These are phyloP conservation scores for Agrochola lota DNA, from an alignment of 2,888 invertebrate species.

Conservation along the genomic window DNA sequence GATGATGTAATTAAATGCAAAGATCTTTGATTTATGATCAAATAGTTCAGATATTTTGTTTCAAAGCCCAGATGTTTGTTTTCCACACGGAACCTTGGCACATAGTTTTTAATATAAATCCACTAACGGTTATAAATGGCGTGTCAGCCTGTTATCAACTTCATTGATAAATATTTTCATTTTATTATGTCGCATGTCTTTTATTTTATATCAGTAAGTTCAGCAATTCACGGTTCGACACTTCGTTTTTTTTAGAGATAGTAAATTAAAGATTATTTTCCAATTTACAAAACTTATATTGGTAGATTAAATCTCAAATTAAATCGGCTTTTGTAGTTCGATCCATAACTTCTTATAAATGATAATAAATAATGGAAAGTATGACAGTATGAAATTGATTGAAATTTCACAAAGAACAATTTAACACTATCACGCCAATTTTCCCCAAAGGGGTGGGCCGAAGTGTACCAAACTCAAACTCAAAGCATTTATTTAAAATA, in stretches of 20 bases:
- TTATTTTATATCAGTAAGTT: background rate
- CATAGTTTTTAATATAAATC: conserved; percentile 41
- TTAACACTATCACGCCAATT: background rate
- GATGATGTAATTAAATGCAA: conserved; percentile 17
- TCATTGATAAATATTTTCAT: conserved; percentile 43
- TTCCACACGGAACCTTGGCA: conserved; percentile 56
- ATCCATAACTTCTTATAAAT: background rate
- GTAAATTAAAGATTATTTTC: background rate
- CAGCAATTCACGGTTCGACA: background rate
- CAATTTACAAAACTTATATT: background rate
- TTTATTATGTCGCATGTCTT: background rate
- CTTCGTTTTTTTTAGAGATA: background rate
- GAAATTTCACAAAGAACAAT: background rate
- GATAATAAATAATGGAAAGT: background rate
- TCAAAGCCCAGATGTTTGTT: conserved; percentile 41
- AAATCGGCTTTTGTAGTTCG: background rate
- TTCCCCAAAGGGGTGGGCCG: background rate
- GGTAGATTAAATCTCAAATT: background rate
- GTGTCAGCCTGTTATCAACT: conserved; percentile 14
- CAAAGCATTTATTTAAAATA: too few relatives aligned
- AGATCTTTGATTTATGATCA: conserved; percentile 19
- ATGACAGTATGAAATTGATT: background rate
- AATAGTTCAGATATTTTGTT: conserved; percentile 24
- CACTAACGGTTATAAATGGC: conserved; percentile 37
- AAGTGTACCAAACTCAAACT: background rate